phyloP scores from a whole-genome alignment of 2,888 invertebrate genomes.

The Sphinx pinastri region DNA sequence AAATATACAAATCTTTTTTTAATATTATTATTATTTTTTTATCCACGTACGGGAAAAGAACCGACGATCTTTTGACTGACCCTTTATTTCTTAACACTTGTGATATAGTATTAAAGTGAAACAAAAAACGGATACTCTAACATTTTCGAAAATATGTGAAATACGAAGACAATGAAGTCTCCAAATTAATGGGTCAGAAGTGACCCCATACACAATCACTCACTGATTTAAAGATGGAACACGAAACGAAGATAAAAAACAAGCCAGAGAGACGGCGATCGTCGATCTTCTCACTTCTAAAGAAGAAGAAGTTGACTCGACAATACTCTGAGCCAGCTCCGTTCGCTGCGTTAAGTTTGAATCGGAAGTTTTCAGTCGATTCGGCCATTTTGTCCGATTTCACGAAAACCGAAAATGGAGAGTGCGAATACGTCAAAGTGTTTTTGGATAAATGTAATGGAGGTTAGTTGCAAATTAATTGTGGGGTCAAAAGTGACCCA shows the following conservation, averaged over 20 bases:
- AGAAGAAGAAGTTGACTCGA: conserved; percentile 66
- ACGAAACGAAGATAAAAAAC: conserved; percentile 58
- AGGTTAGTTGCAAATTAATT: conserved; percentile 51
- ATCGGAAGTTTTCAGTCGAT: conserved; percentile 69
- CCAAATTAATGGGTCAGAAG: neutral
- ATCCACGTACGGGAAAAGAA: no score
- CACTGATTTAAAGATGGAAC: conserved; percentile 49
- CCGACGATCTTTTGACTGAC: no score
- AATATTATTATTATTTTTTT: no score
- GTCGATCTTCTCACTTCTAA: conserved; percentile 68
- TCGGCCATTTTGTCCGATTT: conserved; percentile 67
- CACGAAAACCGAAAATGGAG: conserved; percentile 49
- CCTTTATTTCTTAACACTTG: no score
- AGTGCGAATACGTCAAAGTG: conserved; percentile 38
- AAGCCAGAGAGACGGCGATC: conserved; percentile 64
- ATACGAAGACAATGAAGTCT: neutral
- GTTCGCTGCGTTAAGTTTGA: conserved; percentile 40
- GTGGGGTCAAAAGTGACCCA: no score
- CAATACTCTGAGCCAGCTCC: conserved; percentile 66
- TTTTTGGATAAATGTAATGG: conserved; percentile 50
- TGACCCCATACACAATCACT: neutral
- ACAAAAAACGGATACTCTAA: no score
- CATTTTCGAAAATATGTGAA: no score
- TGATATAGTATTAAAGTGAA: no score
- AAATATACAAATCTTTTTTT: no score